Conservation (phyloP, 2,797 vertebrate species). For the Mastacembelus armatus region DNA sequence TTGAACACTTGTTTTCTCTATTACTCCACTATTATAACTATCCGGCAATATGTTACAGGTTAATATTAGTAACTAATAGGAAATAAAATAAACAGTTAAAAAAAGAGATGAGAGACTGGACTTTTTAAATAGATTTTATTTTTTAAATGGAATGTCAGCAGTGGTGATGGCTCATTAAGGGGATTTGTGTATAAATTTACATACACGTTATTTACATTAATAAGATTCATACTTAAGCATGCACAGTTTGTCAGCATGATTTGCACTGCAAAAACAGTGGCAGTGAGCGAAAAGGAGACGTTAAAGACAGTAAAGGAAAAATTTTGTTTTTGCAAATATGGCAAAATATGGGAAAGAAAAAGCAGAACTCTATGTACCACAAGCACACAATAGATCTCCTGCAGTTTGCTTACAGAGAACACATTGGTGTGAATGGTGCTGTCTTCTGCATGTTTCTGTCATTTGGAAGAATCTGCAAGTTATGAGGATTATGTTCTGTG, state of each 20-base stretch:
- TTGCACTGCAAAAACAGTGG: neutral
- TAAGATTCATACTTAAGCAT: neutral
- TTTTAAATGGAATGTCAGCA: conserved; percentile 55
- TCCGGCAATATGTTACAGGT: conserved; percentile 43
- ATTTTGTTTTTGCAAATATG: no score
- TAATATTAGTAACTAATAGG: conserved; percentile 58
- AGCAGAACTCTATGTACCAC: no score
- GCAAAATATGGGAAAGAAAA: no score
- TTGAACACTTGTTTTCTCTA: conserved; percentile 49
- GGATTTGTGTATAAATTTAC: neutral
- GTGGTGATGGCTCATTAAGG: conserved; percentile 34
- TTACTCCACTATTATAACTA: conserved; percentile 33
- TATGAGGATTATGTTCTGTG: no score
- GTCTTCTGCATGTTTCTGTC: no score
- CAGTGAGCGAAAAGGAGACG: neutral
- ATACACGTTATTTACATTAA: neutral
- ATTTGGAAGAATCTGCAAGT: no score
- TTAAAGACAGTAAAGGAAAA: no score
- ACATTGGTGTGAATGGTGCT: no score
- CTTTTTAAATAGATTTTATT: conserved; percentile 30
- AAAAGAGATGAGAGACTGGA: conserved; percentile 33
- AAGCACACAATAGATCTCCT: no score
- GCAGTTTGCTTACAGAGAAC: no score
- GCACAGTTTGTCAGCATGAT: neutral
- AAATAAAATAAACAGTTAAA: conserved; percentile 61